Base-by-base conservation (phyloP, 2,888 invertebrate genomes). In the Schizotus pectinicornis region DNA sequence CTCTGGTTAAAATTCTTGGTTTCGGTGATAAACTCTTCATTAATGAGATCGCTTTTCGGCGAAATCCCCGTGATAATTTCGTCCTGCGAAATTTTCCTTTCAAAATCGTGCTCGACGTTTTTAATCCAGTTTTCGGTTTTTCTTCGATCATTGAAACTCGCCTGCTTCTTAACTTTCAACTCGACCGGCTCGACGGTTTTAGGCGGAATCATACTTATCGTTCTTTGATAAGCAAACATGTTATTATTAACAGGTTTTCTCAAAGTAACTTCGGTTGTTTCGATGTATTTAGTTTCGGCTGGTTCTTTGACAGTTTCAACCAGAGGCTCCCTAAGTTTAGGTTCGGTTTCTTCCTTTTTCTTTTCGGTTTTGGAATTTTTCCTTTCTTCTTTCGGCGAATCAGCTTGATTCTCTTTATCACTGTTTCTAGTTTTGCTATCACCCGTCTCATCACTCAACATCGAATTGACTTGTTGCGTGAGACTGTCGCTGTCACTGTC, bases 1-100 rank as follows among this genome's bases (percentile, higher is more conserved):
- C 89, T 84, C 72, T 90, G 89, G 74, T 88, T 84, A 63, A 91
- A 90, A 59, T 89, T 88, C 73, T 89, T 89, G 70, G 88, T 88
- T 73, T 84, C 83, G 38, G 84, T 84, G 30, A 76, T 73, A 51
- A 75, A 69, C 61, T 79, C 76, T 38, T 70, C 73, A 22, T 67
- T 69, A 46, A 70, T 72, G 43, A 64, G 62, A 48, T 65, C 71
- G 57, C 56, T 64, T 65, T 71, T 72, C n/a, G 69, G 67, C 48
- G 63, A 63, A 11, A 72, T 73, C 39, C 63, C 73, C 7, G 63
- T 63, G 11, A 72, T 67, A 14, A 71, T 65, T 56, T 68, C 70
- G 3, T 67, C 70, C 48, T 39, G 65, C 61, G 13, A 63, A 57
- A 52, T 70, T 68, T 31, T 67, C 65, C 34, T 66, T 61, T 59